Evolutionary conservation across 2,888 invertebrate genomes (phyloP), one percentile per base, ranked within the genome.

Genomic region (Prionchulus punctatus): DNA sequence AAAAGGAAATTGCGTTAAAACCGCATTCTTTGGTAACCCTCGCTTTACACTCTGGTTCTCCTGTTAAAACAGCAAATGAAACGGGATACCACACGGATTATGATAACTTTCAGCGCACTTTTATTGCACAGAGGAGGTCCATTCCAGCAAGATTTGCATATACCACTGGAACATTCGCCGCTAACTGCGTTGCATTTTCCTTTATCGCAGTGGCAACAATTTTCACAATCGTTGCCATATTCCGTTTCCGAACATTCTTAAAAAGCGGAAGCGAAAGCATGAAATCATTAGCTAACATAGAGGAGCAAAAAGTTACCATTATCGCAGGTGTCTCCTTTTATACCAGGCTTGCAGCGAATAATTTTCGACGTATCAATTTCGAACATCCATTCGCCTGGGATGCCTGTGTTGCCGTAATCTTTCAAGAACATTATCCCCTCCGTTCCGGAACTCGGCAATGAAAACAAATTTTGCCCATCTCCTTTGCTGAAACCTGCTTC

Each of bases 351-450:
- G 60, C 69, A 69, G 12, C 69, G 60, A 36, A 64, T 61, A 12
- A 70, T 63, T 23, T 62, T 55, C 25, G 62, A 51, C 31, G 60
- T 61, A 15, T 62, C 62, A 36, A 69, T 56, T 50, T 65, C 65
- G 55, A 70, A 69, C 66, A 69, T 69, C 69, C 69, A 69, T 56
- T 69, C 69, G 30, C 69, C 69, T 0, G 66, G 68, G 4, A 62
- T 62, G 56, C 63, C 64, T 3, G 69, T 69, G 59, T 69, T 69
- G 30, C 69, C 69, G 57, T 67, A 64, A 55, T 69, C 69, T 57
- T 66, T 67, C 59, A 69, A 57, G 59, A 63, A 67, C 66, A 66
- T 67, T 26, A 70, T 68, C 50, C 66, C 65, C 21, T 63, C 64
- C 2, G 67, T 67, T 43, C 68, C 69, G 18, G 66, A 66, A 4